These are phyloP conservation scores for Larimichthys polyactis DNA, from an alignment of 2,113 vertebrate species.

Conservation along the genomic window DNA sequence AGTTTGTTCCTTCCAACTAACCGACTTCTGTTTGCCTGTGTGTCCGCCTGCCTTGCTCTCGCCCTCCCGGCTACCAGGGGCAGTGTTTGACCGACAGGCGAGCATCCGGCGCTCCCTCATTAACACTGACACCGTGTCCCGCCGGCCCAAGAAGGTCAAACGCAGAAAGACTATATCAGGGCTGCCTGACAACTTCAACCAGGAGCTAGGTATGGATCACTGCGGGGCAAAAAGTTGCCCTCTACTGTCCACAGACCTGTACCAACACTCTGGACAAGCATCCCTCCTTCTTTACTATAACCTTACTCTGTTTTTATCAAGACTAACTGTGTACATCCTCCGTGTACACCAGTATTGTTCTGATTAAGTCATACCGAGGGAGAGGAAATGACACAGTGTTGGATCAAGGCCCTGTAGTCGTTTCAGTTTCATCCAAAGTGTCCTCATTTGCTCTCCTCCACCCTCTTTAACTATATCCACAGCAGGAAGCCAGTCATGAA, in stretches of 20 bases:
- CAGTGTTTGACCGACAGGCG: conserved; percentile 99
- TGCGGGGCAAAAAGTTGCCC: conserved; percentile 84
- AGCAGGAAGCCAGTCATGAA: conserved; percentile 21
- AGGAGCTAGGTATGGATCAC: conserved; percentile 98
- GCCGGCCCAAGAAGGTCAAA: conserved; percentile 99
- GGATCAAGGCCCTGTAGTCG: conserved; percentile 47
- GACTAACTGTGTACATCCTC: not conserved
- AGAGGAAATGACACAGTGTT: conserved; percentile 41
- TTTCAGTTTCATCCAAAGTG: conserved; percentile 37
- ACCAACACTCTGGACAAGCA: conserved; percentile 63
- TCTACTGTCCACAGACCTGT: conserved; percentile 71
- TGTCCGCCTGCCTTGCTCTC: conserved; percentile 92
- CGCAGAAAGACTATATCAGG: conserved; percentile 99
- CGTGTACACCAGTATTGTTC: not conserved
- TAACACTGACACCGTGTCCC: conserved; percentile 98
- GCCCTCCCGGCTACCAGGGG: conserved; percentile 93
- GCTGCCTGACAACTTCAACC: conserved; percentile 96
- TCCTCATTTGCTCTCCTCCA: conserved; percentile 46
- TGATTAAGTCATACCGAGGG: not conserved
- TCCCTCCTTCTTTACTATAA: not conserved
- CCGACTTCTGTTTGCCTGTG: conserved; percentile 85
- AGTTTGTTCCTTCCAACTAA: conserved; percentile 72
- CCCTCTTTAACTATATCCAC: conserved; percentile 4
- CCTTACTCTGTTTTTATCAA: conserved; percentile 1
- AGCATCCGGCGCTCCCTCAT: conserved; percentile 98